phyloP scores from a whole-genome alignment of 1,140 invertebrate genomes.

The Hyposmocoma kahamanoa region DNA sequence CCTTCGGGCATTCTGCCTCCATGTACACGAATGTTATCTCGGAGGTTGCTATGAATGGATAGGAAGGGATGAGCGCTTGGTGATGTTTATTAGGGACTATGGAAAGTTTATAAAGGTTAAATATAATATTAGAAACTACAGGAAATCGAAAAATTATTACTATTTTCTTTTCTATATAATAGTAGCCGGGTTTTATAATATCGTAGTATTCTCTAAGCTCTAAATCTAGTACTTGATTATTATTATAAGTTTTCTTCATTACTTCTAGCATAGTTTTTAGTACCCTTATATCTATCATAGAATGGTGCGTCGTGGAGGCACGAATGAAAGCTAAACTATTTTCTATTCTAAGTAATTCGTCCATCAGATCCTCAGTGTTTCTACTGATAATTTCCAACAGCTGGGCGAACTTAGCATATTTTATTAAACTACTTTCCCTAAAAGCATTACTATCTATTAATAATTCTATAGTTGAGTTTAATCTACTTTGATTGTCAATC shows the following conservation, averaged over 20 bases:
- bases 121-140: background rate
- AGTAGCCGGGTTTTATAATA: constrained; percentile 8
- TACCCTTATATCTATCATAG: constrained; percentile 4
- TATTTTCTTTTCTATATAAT: constrained; percentile 2
- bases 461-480: background rate
- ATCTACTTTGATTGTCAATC: background rate
- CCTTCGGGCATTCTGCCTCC: constrained; percentile 25
- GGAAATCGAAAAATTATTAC: constrained; percentile 1
- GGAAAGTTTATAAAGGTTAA: background rate
- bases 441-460: background rate
- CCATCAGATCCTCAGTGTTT: constrained; percentile 2
- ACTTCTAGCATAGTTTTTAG: constrained; percentile 5
- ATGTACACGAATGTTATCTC: constrained; percentile 26
- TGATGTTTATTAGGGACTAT: constrained; percentile 18
- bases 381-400: background rate
- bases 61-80: constrained; percentile 24
- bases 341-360: constrained; percentile 9
- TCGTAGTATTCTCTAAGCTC: constrained; percentile 12
- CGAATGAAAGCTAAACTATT: constrained; percentile 9
- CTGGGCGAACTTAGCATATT: constrained; percentile 5
- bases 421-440: constrained; percentile 1
- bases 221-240: constrained; percentile 6
- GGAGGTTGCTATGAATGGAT: constrained; percentile 27
- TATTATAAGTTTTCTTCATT: constrained; percentile 2
- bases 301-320: constrained; percentile 7